Evolutionary conservation across 2,888 invertebrate species (phyloP).

Genomic region (Linyphia triangularis): DNA sequence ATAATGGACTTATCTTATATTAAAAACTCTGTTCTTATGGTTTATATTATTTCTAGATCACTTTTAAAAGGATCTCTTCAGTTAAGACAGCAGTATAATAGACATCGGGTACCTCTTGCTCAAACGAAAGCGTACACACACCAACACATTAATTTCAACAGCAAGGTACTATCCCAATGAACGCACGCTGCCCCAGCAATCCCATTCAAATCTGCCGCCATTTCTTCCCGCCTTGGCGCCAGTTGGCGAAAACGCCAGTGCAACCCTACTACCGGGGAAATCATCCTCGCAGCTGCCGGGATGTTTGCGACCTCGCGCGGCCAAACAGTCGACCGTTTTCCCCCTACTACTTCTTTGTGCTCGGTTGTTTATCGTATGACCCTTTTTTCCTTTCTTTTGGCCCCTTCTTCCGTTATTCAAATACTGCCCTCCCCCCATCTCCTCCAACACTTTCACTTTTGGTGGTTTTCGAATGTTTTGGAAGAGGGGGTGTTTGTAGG

Average conservation of each 20-base stretch:
- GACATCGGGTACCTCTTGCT: no score
- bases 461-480: background rate
- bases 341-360: constrained; percentile 28
- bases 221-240: constrained; percentile 21
- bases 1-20: no score
- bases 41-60: no score
- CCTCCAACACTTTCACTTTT: constrained; percentile 10
- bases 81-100: no score
- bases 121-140: no score
- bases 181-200: background rate
- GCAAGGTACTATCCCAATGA: background rate
- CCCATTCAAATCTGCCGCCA: constrained; percentile 25
- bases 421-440: background rate
- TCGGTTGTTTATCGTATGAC: constrained; percentile 55
- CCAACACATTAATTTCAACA: background rate
- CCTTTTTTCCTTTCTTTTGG: constrained; percentile 2
- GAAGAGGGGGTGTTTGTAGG: background rate
- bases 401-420: constrained; percentile 54
- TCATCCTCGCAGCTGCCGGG: constrained; percentile 41
- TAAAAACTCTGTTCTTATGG: no score
- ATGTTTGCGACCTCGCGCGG: constrained; percentile 53
- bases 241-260: constrained; percentile 36
- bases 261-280: constrained; percentile 13
- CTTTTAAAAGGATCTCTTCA: no score
- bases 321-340: constrained; percentile 45